Evolutionary conservation across 2,888 invertebrate genomes (phyloP), one percentile per base, ranked within the genome.

Genomic region (Camptogramma bilineatum): DNA sequence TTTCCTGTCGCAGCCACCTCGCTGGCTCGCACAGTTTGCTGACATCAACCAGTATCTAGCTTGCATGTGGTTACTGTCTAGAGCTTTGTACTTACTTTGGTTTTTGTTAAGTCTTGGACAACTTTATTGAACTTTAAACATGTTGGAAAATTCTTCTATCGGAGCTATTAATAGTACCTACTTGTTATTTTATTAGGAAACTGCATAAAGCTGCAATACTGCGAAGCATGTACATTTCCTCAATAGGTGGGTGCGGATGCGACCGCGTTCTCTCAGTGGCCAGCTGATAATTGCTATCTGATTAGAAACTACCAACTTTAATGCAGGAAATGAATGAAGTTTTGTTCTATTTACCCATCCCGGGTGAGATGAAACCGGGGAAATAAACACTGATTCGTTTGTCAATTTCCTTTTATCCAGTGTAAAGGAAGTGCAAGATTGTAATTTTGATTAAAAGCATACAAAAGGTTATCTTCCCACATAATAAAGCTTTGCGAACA

Each of bases 211-310:
- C 17, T 51, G 31, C 8, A 51, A 28, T 31, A 31, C 31, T 31
- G 28, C 13, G 7, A 1, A 51, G 8, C 21, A 48, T 13, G 17
- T 34, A 13, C 13, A 50, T 31, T 18, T 2, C 13, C 1, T 39
- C 34, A 18, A 48, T 24, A 19, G 24, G 24, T 47, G 17, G 24
- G 55, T 17, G 46, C 31, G 31, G 31, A n/a, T 31, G 13, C 48
- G 57, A n/a, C 21, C 51, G 42, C 8, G 47, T 34, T 47, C 57
- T 17, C 39, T 42, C 17, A 57, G 39, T 50, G 50, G 17, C 42
- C 50, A 57, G 21, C 51, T 57, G 42, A 51, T 57, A 28, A 55
- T 51, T 57, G 57, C 57, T 51, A 51, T 57, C 51, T 57, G 57
- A 57, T 58, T 51, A 48, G 34, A 51, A 42, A 17, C 44, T 50